Evolutionary conservation across 2,888 invertebrate genomes (phyloP), one percentile per base, ranked within the genome.

Genomic region (Andricus curvator): DNA sequence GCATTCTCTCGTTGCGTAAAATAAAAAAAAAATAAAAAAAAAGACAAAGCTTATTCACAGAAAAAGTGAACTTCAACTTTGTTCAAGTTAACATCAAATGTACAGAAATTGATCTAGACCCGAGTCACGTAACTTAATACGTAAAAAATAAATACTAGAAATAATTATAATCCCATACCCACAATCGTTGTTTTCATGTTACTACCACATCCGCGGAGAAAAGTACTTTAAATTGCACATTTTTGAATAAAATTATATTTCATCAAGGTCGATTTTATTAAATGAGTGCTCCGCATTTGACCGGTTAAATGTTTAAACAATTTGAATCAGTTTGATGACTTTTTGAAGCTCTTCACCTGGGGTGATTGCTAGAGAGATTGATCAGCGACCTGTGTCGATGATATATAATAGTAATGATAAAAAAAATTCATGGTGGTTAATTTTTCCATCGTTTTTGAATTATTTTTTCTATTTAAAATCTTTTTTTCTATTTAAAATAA

Each of bases 1-100:
- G 60, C 74, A 74, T 74, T 74, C 56, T 74, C 74, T 56, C 56
- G 56, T 74, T 60, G 74, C 22, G 56, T 56, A 74, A 56, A 74
- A 56, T 56, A 64, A 77, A 77, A 33, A 22, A 41, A 64, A 11
- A 62, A 3, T 37, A 8, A 13, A 13, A 13, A 4, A 62, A 64
- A 44, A 44, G 9, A 37, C 9, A 33, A 70, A 48, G 5, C 20
- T 20, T 74, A 56, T 74, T 74, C n/a, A 56, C 33, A 74, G 56
- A 74, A 74, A 13, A 70, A 29, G 20, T 74, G 74, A 74, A 56
- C 74, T 74, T 74, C n/a, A 37, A 51, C 17, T 48, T 56, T 33
- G 44, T 74, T 74, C 51, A 25, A 25, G 22, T 62, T 62, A 25
- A 62, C 25, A 25, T 62, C 60, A 60, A 60, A 60, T 25, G 6